Evolutionary conservation across 1,140 invertebrate genomes (phyloP), one percentile per base, ranked within the genome.

Genomic region (Sogatella furcifera): DNA sequence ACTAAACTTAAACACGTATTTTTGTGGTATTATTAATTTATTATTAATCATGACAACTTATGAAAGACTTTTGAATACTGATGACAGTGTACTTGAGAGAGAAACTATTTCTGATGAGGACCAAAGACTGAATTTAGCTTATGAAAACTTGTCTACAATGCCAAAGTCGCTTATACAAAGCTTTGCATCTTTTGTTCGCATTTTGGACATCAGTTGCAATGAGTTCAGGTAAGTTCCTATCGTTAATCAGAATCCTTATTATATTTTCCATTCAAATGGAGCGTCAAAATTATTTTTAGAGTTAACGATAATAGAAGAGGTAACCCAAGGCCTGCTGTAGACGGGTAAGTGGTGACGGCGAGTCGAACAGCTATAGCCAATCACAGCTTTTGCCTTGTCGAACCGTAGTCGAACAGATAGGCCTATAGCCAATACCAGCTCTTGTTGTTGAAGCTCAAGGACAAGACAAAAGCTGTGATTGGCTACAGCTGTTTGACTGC

Each of bases 121-220:
- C 19, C 66, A 70, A 59, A 72, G 77, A 64, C 66, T 83, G 28
- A 81, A 79, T 6, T 66, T 83, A 22, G 79, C 80, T 1, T 81
- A 83, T 69, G 80, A 82, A 71, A 74, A 71, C 38, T 68, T 84
- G 5, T 74, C 76, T 62, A 72, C 76, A 60, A 69, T 83, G 38
- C 82, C 81, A n/a, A 76, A 76, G 63, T 74, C 80, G 21, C 71
- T 84, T 52, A 69, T 80, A 2, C 72, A 79, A n/a, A 73, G 76
- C 64, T 77, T 81, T 64, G 73, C 76, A 15, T 68, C 72, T 38
- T 68, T 74, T 44, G 70, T 81, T 38, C 73, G 73, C 67, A 84
- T 82, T 55, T 69, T 88, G 61, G 85, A 88, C 71, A 78, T 88
- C 34, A 86, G 84, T 69, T 77, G 87, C 63, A 87, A 89, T 70